phyloP scores from a whole-genome alignment of 1,140 invertebrate genomes.

The Habropoda laboriosa region DNA sequence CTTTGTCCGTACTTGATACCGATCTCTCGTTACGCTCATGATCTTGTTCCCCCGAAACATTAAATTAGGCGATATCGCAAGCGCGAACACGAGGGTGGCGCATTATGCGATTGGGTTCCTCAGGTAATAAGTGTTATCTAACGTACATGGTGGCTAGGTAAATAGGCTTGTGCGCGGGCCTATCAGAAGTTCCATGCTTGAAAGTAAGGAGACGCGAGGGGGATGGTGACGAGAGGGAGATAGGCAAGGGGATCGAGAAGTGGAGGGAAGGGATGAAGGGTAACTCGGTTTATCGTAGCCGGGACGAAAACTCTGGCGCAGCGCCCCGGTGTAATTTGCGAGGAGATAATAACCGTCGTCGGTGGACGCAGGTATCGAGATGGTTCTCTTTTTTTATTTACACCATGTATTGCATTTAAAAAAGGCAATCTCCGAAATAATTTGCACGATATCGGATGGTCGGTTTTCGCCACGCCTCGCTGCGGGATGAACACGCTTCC shows the following conservation, averaged over 20 bases:
- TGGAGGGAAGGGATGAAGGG: conserved; percentile 22
- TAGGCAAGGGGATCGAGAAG: neutral
- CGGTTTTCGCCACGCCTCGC: neutral
- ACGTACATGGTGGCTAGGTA: conserved; percentile 56
- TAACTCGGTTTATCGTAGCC: conserved; percentile 60
- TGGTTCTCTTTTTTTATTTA: conserved; percentile 52
- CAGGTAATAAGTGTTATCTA: conserved; percentile 66
- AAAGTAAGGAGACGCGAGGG: conserved; percentile 45
- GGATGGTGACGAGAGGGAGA: neutral
- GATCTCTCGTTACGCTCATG: conserved; percentile 55
- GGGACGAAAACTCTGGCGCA: conserved; percentile 46
- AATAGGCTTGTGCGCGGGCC: conserved; percentile 53
- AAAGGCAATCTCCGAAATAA: conserved; percentile 55
- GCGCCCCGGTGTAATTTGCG: conserved; percentile 62
- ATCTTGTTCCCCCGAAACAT: conserved; percentile 56
- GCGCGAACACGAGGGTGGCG: conserved; percentile 45
- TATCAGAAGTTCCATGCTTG: conserved; percentile 55
- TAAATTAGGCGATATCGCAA: conserved; percentile 61
- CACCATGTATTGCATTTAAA: conserved; percentile 65
- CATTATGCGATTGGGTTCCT: conserved; percentile 69
- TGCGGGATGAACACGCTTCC: neutral
- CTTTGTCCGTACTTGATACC: conserved; percentile 28
- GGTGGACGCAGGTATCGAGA: conserved; percentile 29
- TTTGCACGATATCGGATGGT: conserved; percentile 10
- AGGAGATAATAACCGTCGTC: conserved; percentile 64